Evolutionary conservation across 2,888 invertebrate genomes (phyloP).

Genomic region (Drosophila buzzatii): DNA sequence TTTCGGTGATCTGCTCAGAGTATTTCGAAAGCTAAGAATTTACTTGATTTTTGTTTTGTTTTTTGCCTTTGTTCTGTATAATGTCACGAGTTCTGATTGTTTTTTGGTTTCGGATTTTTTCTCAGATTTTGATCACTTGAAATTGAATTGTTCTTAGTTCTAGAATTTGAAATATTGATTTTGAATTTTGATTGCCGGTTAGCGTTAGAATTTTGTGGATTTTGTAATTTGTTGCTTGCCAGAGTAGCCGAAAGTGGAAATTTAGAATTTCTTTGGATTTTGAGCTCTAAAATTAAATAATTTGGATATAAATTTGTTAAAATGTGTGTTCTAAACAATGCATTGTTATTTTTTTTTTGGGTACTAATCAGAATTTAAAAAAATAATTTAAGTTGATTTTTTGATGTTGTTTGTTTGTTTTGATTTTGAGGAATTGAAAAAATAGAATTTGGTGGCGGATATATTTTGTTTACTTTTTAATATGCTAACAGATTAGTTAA

Average conservation of each 20-base stretch:
- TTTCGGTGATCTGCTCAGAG: slow-evolving; percentile 7
- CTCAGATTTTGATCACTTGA: slow-evolving; percentile 8
- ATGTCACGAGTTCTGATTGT: slow-evolving; percentile 15
- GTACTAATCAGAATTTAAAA: neutral
- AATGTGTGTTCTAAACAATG: neutral
- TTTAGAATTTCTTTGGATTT: slow-evolving; percentile 45
- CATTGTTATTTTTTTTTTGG: neutral
- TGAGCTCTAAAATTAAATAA: slow-evolving; percentile 56
- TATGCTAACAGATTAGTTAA: neutral
- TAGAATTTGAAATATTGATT: slow-evolving; percentile 36
- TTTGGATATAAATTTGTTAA: slow-evolving; percentile 50
- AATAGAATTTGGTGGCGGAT: neutral
- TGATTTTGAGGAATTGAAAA: neutral
- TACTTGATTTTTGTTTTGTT: neutral
- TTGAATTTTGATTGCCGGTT: slow-evolving; percentile 41
- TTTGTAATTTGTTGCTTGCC: slow-evolving; percentile 56
- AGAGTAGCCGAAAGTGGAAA: slow-evolving; percentile 69
- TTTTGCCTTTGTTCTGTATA: neutral
- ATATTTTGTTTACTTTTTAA: neutral
- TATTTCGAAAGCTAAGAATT: slow-evolving; percentile 30
- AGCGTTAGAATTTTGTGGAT: slow-evolving; percentile 8
- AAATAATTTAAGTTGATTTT: neutral
- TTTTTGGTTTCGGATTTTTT: slow-evolving; percentile 12
- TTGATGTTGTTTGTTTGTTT: neutral
- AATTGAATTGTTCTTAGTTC: slow-evolving; percentile 18